Conservation (phyloP, 2,888 invertebrate genomes). For the Hoplodrina ambigua region DNA sequence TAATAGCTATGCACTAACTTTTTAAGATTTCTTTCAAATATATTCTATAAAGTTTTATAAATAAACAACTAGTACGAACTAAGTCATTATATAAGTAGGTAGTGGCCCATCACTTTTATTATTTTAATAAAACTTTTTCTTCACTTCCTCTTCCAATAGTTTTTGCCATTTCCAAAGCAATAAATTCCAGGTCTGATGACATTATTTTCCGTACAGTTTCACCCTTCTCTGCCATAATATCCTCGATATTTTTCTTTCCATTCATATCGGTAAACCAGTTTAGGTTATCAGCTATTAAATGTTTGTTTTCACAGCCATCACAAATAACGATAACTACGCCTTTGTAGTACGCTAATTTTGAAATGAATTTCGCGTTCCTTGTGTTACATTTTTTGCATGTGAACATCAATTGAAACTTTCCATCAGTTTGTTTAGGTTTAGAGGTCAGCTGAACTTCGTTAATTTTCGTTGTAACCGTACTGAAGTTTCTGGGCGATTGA, state of each 20-base stretch:
- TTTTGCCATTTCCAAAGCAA: constrained; percentile 80
- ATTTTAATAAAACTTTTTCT: constrained; percentile 58
- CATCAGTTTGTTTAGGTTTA: constrained; percentile 75
- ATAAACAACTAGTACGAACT: constrained; percentile 13
- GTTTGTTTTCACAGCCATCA: constrained; percentile 96
- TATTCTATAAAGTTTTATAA: constrained; percentile 4
- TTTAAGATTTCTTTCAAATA: not conserved
- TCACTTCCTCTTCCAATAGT: constrained; percentile 67
- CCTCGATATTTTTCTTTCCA: constrained; percentile 96
- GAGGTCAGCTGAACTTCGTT: constrained; percentile 71
- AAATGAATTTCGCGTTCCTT: constrained; percentile 94
- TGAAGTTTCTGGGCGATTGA: constrained; percentile 79
- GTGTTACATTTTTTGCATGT: constrained; percentile 97
- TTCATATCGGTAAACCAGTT: constrained; percentile 97
- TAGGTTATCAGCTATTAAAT: constrained; percentile 98
- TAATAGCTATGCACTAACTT: not conserved
- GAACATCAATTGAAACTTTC: constrained; percentile 93
- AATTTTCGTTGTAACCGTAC: constrained; percentile 73
- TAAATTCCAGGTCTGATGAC: constrained; percentile 87
- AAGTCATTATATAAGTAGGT: constrained; percentile 1
- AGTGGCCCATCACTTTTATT: constrained; percentile 17
- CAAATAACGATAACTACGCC: constrained; percentile 98
- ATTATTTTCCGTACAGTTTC: constrained; percentile 93
- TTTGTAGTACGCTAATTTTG: constrained; percentile 95
- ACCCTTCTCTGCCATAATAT: constrained; percentile 96